Evolutionary conservation across 1,140 invertebrate species (phyloP), one percentile per base, ranked within the genome.

Genomic region (Bombyx mori): DNA sequence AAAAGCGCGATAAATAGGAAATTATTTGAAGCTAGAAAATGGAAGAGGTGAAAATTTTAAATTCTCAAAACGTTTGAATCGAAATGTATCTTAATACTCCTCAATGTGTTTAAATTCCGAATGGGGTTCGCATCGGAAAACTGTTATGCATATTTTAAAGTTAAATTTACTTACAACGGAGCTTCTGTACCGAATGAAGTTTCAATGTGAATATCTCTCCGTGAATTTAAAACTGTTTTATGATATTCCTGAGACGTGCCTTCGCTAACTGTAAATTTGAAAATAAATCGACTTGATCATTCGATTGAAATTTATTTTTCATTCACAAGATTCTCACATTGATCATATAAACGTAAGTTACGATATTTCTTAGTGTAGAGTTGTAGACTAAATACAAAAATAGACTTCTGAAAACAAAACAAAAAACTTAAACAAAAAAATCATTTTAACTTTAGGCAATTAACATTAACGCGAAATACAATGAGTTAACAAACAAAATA

Each of bases 91-190:
- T 83, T 86, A 87, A 85, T 87, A 82, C 74, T 73, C 79, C 56
- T 72, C 69, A 76, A 80, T 82, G 78, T 80, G 76, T 85, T 87
- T 84, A 81, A 85, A 84, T 84, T 85, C 79, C 64, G 66, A 77
- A 75, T 74, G 77, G 68, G 78, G 75, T 75, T 79, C 80, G 79
- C 82, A 77, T 79, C 63, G 80, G 82, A 79, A 83, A 86, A 82
- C 80, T 85, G 79, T 86, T 84, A 85, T 82, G 83, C 83, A 86
- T 86, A 86, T 86, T 85, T 86, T 85, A 86, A 86, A 86, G 77
- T 82, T 74, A 81, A 85, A 85, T 85, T 85, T 86, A 85, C 80
- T 82, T 81, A 79, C 73, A 73, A 61, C 62, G 65, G 61, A 77
- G 66, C 61, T 60, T 67, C 67, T 65, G 61, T 56, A 55, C 54